Percentiles rank a stretch among this genome's conserved stretches.
These are phyloP conservation scores for Tympanoctomys barrerae DNA, from an alignment of 2,797 vertebrate genomes.

Conservation along the genomic window DNA sequence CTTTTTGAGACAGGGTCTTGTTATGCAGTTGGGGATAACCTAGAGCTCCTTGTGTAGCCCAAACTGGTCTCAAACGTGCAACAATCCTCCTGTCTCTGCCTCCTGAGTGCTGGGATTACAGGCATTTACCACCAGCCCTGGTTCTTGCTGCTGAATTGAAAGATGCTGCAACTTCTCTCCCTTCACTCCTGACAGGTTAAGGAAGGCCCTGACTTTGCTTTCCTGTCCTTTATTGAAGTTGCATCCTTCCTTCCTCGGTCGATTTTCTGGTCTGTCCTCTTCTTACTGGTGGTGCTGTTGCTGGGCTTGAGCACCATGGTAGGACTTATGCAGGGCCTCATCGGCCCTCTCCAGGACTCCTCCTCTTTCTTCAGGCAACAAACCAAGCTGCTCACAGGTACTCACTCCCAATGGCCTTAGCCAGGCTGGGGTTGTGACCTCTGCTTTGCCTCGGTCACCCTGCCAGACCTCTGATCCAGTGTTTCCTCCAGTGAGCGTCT, in stretches of 20 bases:
- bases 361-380: slow-evolving; percentile 88
- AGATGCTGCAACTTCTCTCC: neutral
- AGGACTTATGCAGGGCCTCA: slow-evolving; percentile 92
- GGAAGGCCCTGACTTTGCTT: slow-evolving; percentile 91
- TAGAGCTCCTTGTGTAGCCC: too few relatives aligned
- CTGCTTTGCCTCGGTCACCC: neutral
- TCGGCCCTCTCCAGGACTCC: slow-evolving; percentile 91
- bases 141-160: neutral
- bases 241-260: slow-evolving; percentile 91
- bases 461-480: neutral
- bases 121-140: too few relatives aligned
- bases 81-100: too few relatives aligned
- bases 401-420: neutral
- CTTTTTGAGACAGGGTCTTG: too few relatives aligned
- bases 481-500: slow-evolving; percentile 51
- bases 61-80: too few relatives aligned
- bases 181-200: slow-evolving; percentile 86
- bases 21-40: too few relatives aligned
- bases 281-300: slow-evolving; percentile 93
- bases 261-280: slow-evolving; percentile 91
- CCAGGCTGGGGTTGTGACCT: neutral
- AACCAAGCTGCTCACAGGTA: slow-evolving; percentile 43
- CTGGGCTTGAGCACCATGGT: slow-evolving; percentile 91
- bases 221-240: slow-evolving; percentile 92
- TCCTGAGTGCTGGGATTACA: too few relatives aligned